Evolutionary conservation across 2,797 vertebrate species (phyloP).

Genomic region (Clamator glandarius): DNA sequence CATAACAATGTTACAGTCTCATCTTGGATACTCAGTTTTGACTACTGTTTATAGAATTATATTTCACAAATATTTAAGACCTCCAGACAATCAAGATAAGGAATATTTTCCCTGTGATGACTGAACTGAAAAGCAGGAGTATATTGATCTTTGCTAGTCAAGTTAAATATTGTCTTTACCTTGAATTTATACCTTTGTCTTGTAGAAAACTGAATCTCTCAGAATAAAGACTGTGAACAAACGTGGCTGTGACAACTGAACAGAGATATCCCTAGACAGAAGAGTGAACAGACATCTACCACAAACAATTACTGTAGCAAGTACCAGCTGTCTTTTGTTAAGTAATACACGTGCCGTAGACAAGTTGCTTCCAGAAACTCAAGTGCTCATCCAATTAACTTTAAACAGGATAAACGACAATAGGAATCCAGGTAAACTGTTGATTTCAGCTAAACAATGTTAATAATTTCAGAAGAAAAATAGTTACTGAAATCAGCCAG

Average conservation of each 20-base stretch:
- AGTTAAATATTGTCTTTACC: background rate
- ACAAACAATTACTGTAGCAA: background rate
- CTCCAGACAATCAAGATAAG: background rate
- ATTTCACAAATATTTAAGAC: background rate
- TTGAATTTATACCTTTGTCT: background rate
- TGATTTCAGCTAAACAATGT: background rate
- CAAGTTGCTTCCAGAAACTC: background rate
- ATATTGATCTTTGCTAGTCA: background rate
- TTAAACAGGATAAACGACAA: background rate
- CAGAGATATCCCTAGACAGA: background rate
- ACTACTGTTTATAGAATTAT: background rate
- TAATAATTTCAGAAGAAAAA: background rate
- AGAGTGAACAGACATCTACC: background rate
- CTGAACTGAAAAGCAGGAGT: background rate
- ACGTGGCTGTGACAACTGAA: background rate
- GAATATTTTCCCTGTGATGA: background rate
- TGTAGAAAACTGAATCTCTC: background rate
- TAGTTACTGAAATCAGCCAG: background rate
- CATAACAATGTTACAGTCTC: background rate
- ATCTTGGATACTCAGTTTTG: background rate
- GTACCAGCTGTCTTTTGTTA: background rate
- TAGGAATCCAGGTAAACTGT: background rate
- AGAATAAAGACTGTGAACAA: background rate
- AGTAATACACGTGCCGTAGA: fast-evolving
- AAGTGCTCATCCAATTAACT: background rate